phyloP scores from a whole-genome alignment of 30 jellyfish, hydroid and myxozoan genomes.

The Hydractinia echinata region DNA sequence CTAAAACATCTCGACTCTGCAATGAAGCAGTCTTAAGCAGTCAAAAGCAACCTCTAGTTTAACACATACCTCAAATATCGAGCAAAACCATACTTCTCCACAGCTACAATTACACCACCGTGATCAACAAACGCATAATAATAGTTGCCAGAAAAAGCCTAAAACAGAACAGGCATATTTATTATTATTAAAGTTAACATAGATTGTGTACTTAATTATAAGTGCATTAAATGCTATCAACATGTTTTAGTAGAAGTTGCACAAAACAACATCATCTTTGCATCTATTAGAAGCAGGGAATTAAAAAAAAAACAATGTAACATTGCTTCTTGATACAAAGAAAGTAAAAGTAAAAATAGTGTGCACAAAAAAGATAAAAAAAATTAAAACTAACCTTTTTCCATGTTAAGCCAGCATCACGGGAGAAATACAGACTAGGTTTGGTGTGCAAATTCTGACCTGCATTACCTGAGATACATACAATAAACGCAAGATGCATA shows the following conservation, averaged over 20 bases:
- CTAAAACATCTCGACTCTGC: too few relatives aligned
- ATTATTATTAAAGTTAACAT: too few relatives aligned
- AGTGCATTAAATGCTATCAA: too few relatives aligned
- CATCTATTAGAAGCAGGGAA: too few relatives aligned
- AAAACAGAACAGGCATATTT: neutral
- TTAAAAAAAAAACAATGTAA: too few relatives aligned
- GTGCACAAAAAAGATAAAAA: neutral
- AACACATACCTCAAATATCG: slow-evolving; percentile 44
- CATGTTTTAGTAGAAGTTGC: too few relatives aligned
- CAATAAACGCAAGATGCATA: neutral
- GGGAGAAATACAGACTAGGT: slow-evolving; percentile 70
- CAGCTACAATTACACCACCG: slow-evolving; percentile 83
- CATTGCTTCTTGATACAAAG: too few relatives aligned
- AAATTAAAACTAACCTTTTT: slow-evolving; percentile 56
- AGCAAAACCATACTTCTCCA: slow-evolving; percentile 58
- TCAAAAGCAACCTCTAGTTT: neutral
- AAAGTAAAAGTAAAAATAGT: too few relatives aligned
- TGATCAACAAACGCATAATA: slow-evolving; percentile 84
- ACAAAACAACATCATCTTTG: too few relatives aligned
- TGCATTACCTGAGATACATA: slow-evolving; percentile 43
- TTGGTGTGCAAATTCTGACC: slow-evolving; percentile 43
- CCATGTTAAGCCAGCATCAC: slow-evolving; percentile 88
- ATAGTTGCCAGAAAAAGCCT: slow-evolving; percentile 73
- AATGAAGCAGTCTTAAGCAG: neutral
- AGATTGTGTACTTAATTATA: too few relatives aligned